A percentile compares a stretch with the other conserved stretches of the same genome.
Evolutionary conservation across 2,888 invertebrate genomes (phyloP).

Genomic region (Amitus sp.): DNA sequence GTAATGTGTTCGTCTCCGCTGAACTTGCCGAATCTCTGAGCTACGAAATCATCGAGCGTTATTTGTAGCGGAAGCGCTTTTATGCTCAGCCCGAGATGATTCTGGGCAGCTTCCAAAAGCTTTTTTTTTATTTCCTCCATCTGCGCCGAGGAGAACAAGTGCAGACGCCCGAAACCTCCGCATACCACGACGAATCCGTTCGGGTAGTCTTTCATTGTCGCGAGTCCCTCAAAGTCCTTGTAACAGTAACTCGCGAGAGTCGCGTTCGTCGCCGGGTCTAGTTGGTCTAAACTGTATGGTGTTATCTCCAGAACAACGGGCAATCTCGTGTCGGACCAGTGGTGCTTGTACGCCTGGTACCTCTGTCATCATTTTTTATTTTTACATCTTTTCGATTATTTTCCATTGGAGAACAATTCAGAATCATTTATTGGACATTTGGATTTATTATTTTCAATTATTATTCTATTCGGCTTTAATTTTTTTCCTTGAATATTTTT

Average conservation of each 20-base stretch:
- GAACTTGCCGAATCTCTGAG: conserved; percentile 87
- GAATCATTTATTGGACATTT: no score
- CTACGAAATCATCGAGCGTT: conserved; percentile 86
- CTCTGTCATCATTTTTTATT: no score
- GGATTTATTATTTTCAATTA: no score
- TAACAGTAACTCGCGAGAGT: conserved; percentile 85
- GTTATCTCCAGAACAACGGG: conserved; percentile 91
- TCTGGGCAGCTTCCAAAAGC: conserved; percentile 83
- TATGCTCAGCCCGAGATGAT: conserved; percentile 84
- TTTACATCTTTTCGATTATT: no score
- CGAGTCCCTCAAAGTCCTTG: conserved; percentile 85
- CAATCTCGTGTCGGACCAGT: conserved; percentile 94
- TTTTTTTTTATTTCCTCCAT: conserved; percentile 88
- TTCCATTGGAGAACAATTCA: no score
- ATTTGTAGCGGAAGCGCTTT: conserved; percentile 86
- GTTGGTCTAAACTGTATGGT: conserved; percentile 91
- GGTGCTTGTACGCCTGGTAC: conserved; percentile 92
- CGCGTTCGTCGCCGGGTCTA: conserved; percentile 87
- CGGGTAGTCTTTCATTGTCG: conserved; percentile 86
- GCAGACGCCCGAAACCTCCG: conserved; percentile 90
- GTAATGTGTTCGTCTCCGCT: conserved; percentile 96
- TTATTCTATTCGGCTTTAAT: no score
- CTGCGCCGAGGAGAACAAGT: conserved; percentile 88
- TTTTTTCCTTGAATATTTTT: no score
- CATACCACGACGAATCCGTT: conserved; percentile 93